Percentiles rank a stretch among this genome's conserved stretches.
phyloP scores from a whole-genome alignment of 2,113 vertebrate genomes.

The Lontra canadensis region DNA sequence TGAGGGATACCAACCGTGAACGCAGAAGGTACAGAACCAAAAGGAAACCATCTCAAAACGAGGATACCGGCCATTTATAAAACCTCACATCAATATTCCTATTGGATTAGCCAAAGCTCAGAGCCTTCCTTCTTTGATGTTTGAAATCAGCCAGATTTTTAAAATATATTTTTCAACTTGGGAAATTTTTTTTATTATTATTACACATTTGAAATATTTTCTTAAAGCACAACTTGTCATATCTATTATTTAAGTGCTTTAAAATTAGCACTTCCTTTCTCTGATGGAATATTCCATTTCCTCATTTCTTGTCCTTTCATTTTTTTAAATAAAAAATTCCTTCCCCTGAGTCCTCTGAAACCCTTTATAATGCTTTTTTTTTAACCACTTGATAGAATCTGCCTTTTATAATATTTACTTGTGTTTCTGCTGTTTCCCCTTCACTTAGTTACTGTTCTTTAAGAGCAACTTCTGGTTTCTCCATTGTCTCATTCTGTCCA shows the following conservation, averaged over 20 bases:
- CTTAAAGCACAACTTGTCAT: constrained; percentile 69
- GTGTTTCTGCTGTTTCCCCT: not conserved
- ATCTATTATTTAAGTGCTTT: constrained; percentile 75
- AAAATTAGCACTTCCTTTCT: constrained; percentile 73
- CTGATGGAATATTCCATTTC: constrained; percentile 72
- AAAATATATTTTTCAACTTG: constrained; percentile 67
- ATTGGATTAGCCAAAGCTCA: constrained; percentile 60
- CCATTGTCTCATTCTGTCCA: not conserved
- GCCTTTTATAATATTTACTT: constrained; percentile 50
- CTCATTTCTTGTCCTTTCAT: constrained; percentile 71
- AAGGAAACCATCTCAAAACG: constrained; percentile 62
- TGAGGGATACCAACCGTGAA: not conserved
- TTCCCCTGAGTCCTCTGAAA: constrained; percentile 32
- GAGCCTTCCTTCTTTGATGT: constrained; percentile 61
- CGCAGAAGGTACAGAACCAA: not conserved
- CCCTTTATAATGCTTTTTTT: not conserved
- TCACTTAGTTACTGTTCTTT: not conserved
- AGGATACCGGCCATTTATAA: constrained; percentile 51
- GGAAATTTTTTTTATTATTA: constrained; percentile 68
- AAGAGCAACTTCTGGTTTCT: not conserved
- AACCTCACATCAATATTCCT: constrained; percentile 74
- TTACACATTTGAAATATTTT: constrained; percentile 75
- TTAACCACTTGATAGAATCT: not conserved
- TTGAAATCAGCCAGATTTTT: constrained; percentile 70
- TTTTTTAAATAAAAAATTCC: constrained; percentile 63